A percentile compares a stretch with the other conserved stretches of the same genome.
Evolutionary conservation across 2,113 vertebrate species (phyloP).

Genomic region (Perca flavescens): DNA sequence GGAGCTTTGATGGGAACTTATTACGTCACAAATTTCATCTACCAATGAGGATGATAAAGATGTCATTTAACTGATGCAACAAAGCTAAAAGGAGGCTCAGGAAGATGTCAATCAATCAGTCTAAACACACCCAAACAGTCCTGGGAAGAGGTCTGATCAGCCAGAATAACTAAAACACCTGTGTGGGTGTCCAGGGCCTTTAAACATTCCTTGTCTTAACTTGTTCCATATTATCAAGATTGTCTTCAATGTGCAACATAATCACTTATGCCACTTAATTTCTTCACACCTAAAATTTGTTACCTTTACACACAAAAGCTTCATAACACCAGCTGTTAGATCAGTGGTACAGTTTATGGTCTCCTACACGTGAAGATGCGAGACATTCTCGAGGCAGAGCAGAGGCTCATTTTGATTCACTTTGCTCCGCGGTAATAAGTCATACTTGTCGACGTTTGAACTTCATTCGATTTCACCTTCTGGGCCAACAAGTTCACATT

Average conservation of each 20-base stretch:
- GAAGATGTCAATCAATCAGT: too few species aligned
- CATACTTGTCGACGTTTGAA: slow-evolving; percentile 52
- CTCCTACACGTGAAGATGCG: slow-evolving; percentile 51
- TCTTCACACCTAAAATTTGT: slow-evolving; percentile 47
- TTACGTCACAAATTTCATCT: too few species aligned
- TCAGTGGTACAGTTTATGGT: slow-evolving; percentile 32
- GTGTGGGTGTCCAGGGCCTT: too few species aligned
- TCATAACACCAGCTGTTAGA: slow-evolving; percentile 62
- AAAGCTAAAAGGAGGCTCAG: too few species aligned
- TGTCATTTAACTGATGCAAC: too few species aligned
- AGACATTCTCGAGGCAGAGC: slow-evolving; percentile 54
- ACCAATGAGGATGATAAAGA: too few species aligned
- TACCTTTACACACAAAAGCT: slow-evolving; percentile 65
- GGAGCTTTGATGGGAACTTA: too few species aligned
- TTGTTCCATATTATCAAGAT: slow-evolving; percentile 66
- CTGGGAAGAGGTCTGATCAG: too few species aligned
- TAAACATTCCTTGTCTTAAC: slow-evolving; percentile 66
- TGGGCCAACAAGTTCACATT: slow-evolving; percentile 63
- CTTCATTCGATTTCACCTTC: slow-evolving; percentile 74
- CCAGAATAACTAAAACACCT: too few species aligned
- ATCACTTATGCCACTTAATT: slow-evolving; percentile 48
- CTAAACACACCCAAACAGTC: too few species aligned
- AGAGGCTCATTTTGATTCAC: slow-evolving; percentile 53
- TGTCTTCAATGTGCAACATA: slow-evolving; percentile 75
- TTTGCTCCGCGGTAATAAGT: slow-evolving; percentile 42